phyloP scores from a whole-genome alignment of 1,140 invertebrate species.

The Sitodiplosis mosellana region DNA sequence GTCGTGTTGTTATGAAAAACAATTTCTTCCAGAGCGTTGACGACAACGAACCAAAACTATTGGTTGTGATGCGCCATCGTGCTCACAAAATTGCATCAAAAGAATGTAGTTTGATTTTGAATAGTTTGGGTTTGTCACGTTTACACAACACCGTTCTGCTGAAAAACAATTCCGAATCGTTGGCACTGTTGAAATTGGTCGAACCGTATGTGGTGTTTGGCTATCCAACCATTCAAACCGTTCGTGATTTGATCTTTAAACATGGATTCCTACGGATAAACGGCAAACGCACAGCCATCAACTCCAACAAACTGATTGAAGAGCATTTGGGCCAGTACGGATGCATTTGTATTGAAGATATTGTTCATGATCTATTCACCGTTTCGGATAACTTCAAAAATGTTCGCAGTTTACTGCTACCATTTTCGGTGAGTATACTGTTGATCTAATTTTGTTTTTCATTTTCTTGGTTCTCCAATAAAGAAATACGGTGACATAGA shows the following conservation, averaged over 20 bases:
- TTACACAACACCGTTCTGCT: constrained; percentile 20
- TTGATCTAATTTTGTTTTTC: constrained; percentile 1
- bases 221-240: constrained; percentile 14
- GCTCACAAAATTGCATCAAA: constrained; percentile 20
- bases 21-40: constrained; percentile 7
- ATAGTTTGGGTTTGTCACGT: constrained; percentile 10
- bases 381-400: constrained; percentile 20
- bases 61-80: constrained; percentile 21
- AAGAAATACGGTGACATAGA: too few species aligned
- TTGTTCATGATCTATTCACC: constrained; percentile 24
- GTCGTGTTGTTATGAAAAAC: constrained; percentile 14
- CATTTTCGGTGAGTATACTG: constrained; percentile 14
- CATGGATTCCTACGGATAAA: constrained; percentile 20
- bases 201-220: constrained; percentile 22
- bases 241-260: constrained; percentile 22
- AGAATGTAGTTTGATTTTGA: constrained; percentile 18
- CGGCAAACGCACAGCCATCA: constrained; percentile 18
- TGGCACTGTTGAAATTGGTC: constrained; percentile 19
- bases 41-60: constrained; percentile 11
- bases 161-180: constrained; percentile 19
- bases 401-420: constrained; percentile 14
- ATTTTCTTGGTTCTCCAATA: too few species aligned
- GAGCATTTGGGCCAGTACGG: constrained; percentile 19
- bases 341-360: constrained; percentile 22
- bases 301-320: constrained; percentile 22